Evolutionary conservation across 2,888 invertebrate genomes (phyloP).

Genomic region (Oscheius sp.): DNA sequence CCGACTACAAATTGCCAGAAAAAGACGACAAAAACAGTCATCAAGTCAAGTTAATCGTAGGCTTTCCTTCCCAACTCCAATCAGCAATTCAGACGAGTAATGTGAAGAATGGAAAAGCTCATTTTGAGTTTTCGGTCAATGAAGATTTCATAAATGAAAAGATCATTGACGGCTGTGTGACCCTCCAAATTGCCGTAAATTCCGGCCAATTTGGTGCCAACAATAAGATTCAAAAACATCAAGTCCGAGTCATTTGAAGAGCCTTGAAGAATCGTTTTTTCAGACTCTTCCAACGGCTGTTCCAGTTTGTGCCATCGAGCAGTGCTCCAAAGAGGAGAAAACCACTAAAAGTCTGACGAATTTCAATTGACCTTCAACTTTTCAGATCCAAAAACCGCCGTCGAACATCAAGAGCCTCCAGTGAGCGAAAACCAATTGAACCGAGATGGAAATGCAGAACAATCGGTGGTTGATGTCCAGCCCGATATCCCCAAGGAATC

Average conservation of each 20-base stretch:
- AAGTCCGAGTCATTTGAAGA: too few species aligned
- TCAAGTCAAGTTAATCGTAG: conserved; percentile 13
- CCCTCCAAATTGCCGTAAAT: conserved; percentile 47
- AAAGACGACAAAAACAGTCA: conserved; percentile 7
- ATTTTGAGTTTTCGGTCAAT: conserved; percentile 34
- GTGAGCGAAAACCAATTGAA: background rate
- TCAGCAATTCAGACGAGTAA: conserved; percentile 21
- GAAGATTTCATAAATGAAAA: conserved; percentile 38
- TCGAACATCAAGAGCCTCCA: too few species aligned
- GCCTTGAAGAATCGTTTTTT: background rate
- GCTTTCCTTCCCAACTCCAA: background rate
- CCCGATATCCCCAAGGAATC: background rate
- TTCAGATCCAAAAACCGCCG: too few species aligned
- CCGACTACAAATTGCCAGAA: conserved; percentile 36
- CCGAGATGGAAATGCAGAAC: background rate
- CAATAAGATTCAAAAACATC: conserved; percentile 45
- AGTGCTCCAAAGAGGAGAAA: conserved; percentile 1
- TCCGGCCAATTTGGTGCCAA: conserved; percentile 43
- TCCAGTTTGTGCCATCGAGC: conserved; percentile 38
- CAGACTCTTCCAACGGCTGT: conserved; percentile 31
- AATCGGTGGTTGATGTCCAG: background rate
- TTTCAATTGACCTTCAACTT: background rate
- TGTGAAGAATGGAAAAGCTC: conserved; percentile 33
- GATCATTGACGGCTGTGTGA: conserved; percentile 39
- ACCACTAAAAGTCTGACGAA: background rate